Base-by-base conservation (phyloP, 1,140 invertebrate species). In the Chrysoperla carnea region DNA sequence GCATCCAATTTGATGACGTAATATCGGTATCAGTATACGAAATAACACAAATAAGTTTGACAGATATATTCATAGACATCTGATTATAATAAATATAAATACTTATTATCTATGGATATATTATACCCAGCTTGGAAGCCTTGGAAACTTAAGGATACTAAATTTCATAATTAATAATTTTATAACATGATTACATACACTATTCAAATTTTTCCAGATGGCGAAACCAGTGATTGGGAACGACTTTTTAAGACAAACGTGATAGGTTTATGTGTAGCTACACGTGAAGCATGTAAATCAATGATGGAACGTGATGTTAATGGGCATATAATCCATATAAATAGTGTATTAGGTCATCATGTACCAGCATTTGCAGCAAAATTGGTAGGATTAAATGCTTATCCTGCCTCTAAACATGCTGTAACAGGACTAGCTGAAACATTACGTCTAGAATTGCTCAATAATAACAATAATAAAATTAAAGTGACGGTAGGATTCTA, bases 241-340 rank as follows among this genome's bases (percentile, higher is more conserved):
- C 49, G 61, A 6, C 69, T 75, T 35, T 44, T 79, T 46, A 67
- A 84, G 17, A 70, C 76, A 0, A 88, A 88, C 53, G 66, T 84
- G 0, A 57, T 81, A 39, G 82, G 65, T 0, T 53, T 83, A 0
- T 63, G 69, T n/a, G 64, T 75, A 42, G 80, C 79, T 45, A 74
- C 77, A 0, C 65, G 72, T 28, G 71, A 76, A 48, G 65, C 70
- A 5, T 58, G 78, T 1, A 62, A 63, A 43, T 59, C 68, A 2
- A 78, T 82, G 74, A 63, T 58, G 41, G 62, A 68, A 44, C 58
- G 66, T 14, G 53, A 61, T 13, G 61, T 75, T 6, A 66, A 76
- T 47, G 79, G 79, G 1, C 77, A 83, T 48, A 70, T 79, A 42
- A 69, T 80, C 39, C 68, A 76, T 45, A 64, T 80, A 29, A 76